Evolutionary conservation across 2,797 vertebrate species (phyloP).

Genomic region (Perdix hodgsoniae): DNA sequence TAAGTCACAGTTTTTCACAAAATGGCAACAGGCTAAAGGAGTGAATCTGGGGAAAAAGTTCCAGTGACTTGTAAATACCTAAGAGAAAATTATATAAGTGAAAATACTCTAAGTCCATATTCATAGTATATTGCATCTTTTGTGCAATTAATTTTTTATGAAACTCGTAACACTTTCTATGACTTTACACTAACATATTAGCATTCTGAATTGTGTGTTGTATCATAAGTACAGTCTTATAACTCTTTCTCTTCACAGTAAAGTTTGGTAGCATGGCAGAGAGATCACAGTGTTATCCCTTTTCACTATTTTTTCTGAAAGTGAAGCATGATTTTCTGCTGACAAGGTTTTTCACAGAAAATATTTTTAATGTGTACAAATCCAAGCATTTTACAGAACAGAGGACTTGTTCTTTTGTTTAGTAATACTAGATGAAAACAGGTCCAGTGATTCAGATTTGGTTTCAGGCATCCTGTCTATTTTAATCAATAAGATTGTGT

Average conservation of each 20-base stretch:
- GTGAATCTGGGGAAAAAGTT: background rate
- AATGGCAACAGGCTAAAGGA: background rate
- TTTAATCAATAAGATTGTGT: background rate
- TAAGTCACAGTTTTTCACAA: background rate
- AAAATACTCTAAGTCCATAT: background rate
- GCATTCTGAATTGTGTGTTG: background rate
- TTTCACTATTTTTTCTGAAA: background rate
- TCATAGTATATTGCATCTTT: background rate
- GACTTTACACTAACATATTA: background rate
- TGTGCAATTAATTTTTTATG: background rate
- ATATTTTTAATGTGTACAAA: background rate
- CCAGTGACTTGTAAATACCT: background rate
- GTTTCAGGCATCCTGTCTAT: background rate
- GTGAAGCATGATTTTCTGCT: background rate
- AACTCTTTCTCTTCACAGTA: background rate
- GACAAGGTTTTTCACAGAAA: background rate
- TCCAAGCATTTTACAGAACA: background rate
- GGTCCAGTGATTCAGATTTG: background rate
- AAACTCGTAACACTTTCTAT: background rate
- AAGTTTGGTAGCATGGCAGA: background rate
- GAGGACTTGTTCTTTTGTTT: background rate
- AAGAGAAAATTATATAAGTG: background rate
- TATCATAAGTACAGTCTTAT: background rate
- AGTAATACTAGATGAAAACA: background rate
- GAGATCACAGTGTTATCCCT: background rate